Base-by-base conservation (phyloP, 1,140 invertebrate genomes). In the Nymphalis io region DNA sequence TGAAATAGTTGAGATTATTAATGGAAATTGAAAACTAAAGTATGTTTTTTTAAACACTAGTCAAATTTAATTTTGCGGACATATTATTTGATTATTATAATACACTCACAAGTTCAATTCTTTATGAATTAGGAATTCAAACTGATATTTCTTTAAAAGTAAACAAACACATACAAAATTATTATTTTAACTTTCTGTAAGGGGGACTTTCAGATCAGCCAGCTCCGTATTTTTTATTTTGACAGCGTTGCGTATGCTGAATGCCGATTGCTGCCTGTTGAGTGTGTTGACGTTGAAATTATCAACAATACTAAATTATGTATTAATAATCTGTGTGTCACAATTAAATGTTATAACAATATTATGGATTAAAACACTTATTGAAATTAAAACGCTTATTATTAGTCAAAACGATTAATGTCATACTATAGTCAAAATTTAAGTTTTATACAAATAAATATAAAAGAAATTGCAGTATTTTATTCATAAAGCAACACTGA, bases 401-500 rank as follows among this genome's bases (percentile, higher is more conserved):
- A 33, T 33, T 33, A 8, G 10, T n/a, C n/a, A n/a, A n/a, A n/a
- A n/a, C n/a, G n/a, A n/a, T n/a, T n/a, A n/a, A n/a, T n/a, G n/a
- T n/a, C 6, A 33, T 33, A 8, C 1, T 23, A 4, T 23, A 33
- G 27, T 8, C 0, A 33, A 33, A 33, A 27, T n/a, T n/a, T n/a
- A n/a, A n/a, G n/a, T n/a, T n/a, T n/a, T n/a, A n/a, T n/a, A n/a
- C n/a, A n/a, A n/a, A n/a, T n/a, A n/a, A n/a, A n/a, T n/a, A n/a
- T n/a, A n/a, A n/a, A n/a, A n/a, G n/a, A n/a, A n/a, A n/a, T 20
- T 51, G 0, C 16, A 21, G 15, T 38, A 16, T 13, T 23, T 48
- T 58, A 51, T 39, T 39, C 27, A 18, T n/a, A 40, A 39, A 55
- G 67, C 67, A 75, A 75, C 67, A 72, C 33, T 40, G 5, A 55